Conservation (phyloP, 2,113 vertebrate genomes). For the Lonchura striata region DNA sequence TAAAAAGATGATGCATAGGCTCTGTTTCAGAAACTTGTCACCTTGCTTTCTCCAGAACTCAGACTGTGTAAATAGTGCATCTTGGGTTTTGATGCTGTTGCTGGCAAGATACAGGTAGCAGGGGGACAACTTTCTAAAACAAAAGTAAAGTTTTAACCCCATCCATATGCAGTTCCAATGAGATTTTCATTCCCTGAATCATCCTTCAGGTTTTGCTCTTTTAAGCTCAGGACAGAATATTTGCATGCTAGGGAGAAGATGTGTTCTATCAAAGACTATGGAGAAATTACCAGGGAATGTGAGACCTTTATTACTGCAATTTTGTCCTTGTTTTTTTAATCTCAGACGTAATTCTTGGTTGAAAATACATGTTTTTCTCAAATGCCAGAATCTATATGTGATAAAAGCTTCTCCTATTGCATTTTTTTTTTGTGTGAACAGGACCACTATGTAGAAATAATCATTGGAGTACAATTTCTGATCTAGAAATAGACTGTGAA, state of each 20-base stretch:
- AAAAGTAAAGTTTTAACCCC: background rate
- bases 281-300: background rate
- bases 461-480: background rate
- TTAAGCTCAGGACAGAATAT: background rate
- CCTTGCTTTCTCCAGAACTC: background rate
- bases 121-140: background rate
- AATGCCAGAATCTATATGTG: background rate
- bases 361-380: background rate
- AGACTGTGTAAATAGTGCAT: background rate
- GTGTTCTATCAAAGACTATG: background rate
- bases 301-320: background rate
- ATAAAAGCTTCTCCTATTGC: background rate
- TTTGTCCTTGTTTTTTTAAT: background rate
- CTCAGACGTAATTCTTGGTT: background rate
- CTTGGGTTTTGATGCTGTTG: background rate
- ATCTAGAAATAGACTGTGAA: background rate
- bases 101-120: background rate
- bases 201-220: background rate
- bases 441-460: fast-evolving
- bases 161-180: background rate
- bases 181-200: background rate
- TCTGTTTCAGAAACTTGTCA: background rate
- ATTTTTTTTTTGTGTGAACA: background rate
- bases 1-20: background rate
- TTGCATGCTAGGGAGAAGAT: background rate